Conservation (phyloP, 2,797 vertebrate genomes). For the Erethizon dorsatum region DNA sequence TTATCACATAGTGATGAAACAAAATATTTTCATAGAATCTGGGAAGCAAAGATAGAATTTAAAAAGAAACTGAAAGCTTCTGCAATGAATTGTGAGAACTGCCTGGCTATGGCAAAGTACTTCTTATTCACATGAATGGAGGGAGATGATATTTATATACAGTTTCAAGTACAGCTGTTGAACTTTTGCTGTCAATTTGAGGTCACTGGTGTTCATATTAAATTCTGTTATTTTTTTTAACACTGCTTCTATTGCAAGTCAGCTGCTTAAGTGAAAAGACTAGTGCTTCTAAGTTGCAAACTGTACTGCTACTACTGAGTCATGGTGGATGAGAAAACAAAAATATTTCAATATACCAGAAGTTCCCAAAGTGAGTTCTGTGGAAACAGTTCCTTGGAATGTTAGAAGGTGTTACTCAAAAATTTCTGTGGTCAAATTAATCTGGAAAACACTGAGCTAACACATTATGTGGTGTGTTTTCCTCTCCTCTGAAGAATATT, state of each 20-base stretch:
- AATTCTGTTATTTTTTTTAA: not conserved
- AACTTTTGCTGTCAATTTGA: not conserved
- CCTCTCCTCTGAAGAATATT: not conserved
- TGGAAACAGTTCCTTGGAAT: conserved; percentile 47
- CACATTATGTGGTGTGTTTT: not conserved
- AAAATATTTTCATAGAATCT: conserved; percentile 63
- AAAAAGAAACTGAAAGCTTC: not conserved
- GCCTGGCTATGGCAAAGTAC: not conserved
- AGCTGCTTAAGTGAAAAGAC: not conserved
- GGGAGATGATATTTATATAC: not conserved
- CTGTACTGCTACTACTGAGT: not conserved
- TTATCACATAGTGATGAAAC: not conserved
- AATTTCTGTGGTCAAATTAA: conserved; percentile 45
- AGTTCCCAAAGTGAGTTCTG: not conserved
- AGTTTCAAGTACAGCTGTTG: not conserved
- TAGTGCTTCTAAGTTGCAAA: not conserved
- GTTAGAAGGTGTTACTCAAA: not conserved
- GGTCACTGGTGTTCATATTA: not conserved
- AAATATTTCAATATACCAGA: not conserved
- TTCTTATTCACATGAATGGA: not conserved
- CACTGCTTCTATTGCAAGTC: not conserved
- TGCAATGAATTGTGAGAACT: not conserved
- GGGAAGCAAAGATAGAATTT: conserved; percentile 47
- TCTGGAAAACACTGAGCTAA: conserved; percentile 22
- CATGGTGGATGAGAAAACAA: conserved; percentile 6